Conservation (phyloP, 1,140 invertebrate genomes). For the Stegodyphus mimosarum region DNA sequence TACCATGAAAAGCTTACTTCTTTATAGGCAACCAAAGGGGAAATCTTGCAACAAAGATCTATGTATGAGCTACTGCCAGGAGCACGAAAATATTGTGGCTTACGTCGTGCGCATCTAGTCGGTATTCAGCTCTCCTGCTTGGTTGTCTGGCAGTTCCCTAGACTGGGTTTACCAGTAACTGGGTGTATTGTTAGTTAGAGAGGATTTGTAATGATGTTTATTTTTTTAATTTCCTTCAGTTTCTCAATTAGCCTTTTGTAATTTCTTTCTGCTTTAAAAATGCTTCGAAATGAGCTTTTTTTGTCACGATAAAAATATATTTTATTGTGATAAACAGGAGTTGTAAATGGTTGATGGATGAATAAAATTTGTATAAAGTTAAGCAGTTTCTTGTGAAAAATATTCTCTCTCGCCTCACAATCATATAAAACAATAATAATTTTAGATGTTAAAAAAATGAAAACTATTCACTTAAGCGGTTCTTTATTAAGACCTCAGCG, state of each 20-base stretch:
- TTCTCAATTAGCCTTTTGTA: background rate
- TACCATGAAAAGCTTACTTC: background rate
- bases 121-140: slow-evolving; percentile 10
- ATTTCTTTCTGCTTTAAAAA: background rate
- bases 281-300: background rate
- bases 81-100: background rate
- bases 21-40: background rate
- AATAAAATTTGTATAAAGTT: too few species aligned
- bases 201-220: background rate
- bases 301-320: too few species aligned
- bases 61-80: background rate
- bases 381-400: too few species aligned
- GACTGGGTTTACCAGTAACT: background rate
- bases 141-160: background rate
- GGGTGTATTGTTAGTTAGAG: background rate
- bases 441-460: too few species aligned
- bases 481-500: too few species aligned
- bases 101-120: slow-evolving; percentile 41
- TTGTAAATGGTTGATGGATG: too few species aligned
- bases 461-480: too few species aligned
- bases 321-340: too few species aligned
- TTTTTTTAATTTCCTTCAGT: background rate
- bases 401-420: too few species aligned
- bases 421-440: too few species aligned
- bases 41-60: background rate